phyloP scores from a whole-genome alignment of 1,140 invertebrate species.

The Oryzaephilus surinamensis region DNA sequence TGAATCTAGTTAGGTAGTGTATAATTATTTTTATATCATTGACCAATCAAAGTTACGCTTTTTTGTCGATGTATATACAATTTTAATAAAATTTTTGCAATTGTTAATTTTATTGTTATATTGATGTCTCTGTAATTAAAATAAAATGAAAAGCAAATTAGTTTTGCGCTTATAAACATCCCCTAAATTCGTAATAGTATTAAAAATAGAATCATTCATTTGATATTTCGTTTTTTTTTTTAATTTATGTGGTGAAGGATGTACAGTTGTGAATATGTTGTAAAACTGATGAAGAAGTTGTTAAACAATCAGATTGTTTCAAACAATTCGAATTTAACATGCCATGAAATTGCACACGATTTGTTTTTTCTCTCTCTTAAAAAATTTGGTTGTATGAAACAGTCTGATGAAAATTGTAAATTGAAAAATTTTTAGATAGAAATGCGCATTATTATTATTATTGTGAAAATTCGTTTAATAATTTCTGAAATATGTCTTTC shows the following conservation, averaged over 20 bases:
- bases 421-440: constrained; percentile 19
- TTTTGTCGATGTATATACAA: constrained; percentile 37
- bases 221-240: too few relatives aligned
- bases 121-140: constrained; percentile 20
- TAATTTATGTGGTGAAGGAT: constrained; percentile 34
- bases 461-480: too few relatives aligned
- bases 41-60: constrained; percentile 37
- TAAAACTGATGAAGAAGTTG: constrained; percentile 28
- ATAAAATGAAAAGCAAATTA: constrained; percentile 22
- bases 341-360: constrained; percentile 14
- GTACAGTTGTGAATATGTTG: constrained; percentile 36
- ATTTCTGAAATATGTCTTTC: too few relatives aligned
- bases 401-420: constrained; percentile 25
- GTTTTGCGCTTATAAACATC: constrained; percentile 29
- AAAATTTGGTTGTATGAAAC: constrained; percentile 21
- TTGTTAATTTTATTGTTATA: constrained; percentile 37
- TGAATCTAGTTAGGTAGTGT: constrained; percentile 7
- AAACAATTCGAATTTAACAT: constrained; percentile 25
- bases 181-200: too few relatives aligned
- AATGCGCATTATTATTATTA: constrained; percentile 19
- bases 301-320: too few relatives aligned
- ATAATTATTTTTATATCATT: constrained; percentile 35
- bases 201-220: too few relatives aligned
- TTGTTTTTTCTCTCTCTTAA: constrained; percentile 13
- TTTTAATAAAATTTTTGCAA: too few relatives aligned